A percentile compares a stretch with the other conserved stretches of the same genome.
Evolutionary conservation across 2,797 vertebrate species (phyloP).

Genomic region (Labeo calbasu): DNA sequence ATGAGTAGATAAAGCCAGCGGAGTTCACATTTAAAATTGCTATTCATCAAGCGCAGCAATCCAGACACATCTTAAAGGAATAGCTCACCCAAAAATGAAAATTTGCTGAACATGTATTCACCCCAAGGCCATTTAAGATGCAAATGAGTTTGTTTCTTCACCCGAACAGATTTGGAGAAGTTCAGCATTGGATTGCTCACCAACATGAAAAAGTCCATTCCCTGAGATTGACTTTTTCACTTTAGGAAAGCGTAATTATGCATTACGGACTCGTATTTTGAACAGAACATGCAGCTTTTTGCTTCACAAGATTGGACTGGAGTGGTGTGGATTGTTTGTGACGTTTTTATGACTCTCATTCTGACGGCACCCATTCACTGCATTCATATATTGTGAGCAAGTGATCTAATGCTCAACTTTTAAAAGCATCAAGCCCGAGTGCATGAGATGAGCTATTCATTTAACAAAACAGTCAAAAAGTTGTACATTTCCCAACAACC

Average conservation of each 20-base stretch:
- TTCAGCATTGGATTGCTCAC: not conserved
- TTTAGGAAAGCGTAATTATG: not conserved
- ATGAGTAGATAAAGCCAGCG: conserved; percentile 32
- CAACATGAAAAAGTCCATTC: not conserved
- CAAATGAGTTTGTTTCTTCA: not conserved
- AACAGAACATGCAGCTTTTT: not conserved
- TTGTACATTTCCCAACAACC: not conserved
- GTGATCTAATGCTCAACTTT: not conserved
- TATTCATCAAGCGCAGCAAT: conserved; percentile 29
- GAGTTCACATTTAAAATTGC: conserved; percentile 56
- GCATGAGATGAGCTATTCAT: not conserved
- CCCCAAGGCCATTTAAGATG: not conserved
- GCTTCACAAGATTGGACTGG: not conserved
- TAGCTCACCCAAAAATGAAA: not conserved
- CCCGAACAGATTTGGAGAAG: not conserved
- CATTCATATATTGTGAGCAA: not conserved
- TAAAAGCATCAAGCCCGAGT: not conserved
- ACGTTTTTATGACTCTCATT: not conserved
- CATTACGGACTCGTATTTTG: not conserved
- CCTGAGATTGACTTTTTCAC: not conserved
- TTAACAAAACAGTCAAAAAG: not conserved
- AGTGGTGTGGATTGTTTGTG: not conserved
- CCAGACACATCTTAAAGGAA: conserved; percentile 26
- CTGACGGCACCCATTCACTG: not conserved
- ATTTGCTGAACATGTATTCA: not conserved